Evolutionary conservation across 1,140 invertebrate species (phyloP), one percentile per base, ranked within the genome.

Genomic region (Rhysida immarginata): DNA sequence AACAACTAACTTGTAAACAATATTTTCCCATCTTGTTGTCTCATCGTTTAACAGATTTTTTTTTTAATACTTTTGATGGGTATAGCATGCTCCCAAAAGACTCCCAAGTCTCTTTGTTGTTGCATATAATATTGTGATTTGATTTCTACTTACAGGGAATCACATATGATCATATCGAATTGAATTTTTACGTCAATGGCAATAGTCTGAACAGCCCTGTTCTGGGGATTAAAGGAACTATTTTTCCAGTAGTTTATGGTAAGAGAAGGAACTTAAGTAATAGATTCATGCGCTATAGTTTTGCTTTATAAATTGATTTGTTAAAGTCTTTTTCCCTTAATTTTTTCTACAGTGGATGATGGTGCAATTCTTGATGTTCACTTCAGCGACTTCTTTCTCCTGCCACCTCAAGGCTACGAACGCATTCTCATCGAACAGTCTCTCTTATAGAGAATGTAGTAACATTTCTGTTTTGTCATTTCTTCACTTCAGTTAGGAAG

Each of bases 361-460:
- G 93, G 93, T 65, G 93, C 94, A 26, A 96, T 97, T 59, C 71
- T 99, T 69, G 95, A 99, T 72, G 81, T 95, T 61, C 85, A 92
- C 62, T 80, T 97, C 69, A 84, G 89, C 58, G 85, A 84, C 64
- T 98, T 97, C 70, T 75, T 79, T 56, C 81, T 89, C 68, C 74
- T 81, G 2, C 83, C 87, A 43, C 94, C 95, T 0, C 72, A 78
- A 43, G 95, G 95, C 26, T 98, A 87, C 69, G 91, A 96, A 59
- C 85, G 86, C 73, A 97, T 99, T 58, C 89, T 99, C 83, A 76
- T 96, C 52, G 95, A 99, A 71, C 91, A 99, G 70, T 94, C 92
- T 2, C 75, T 98, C 23, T 81, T 98, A 57, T 98, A 88, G 44
- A 13, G 29, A 35, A 35, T n/a, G n/a, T n/a, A n/a, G n/a, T n/a